phyloP scores from a whole-genome alignment of 2,797 vertebrate species.

The Eulemur mongoz region DNA sequence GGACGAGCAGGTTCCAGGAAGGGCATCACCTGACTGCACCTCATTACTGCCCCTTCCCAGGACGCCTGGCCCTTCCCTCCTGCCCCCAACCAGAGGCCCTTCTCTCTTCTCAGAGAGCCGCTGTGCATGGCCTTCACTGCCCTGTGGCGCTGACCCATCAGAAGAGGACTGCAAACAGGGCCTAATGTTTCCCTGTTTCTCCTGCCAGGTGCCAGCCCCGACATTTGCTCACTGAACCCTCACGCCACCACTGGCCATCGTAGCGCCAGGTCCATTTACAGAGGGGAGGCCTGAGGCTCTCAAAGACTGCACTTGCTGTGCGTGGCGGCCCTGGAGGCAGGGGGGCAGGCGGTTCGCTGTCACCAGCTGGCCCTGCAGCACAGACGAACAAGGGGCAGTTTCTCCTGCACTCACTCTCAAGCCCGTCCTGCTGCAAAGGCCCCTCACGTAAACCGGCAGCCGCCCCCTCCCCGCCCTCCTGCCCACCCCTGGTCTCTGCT shows the following conservation, averaged over 20 bases:
- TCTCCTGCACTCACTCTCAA: background rate
- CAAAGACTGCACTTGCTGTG: background rate
- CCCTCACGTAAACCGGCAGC: accelerated
- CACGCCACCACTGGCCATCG: background rate
- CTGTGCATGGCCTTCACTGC: background rate
- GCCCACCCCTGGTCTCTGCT: conserved; percentile 1
- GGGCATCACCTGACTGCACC: background rate
- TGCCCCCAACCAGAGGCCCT: background rate
- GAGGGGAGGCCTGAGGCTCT: background rate
- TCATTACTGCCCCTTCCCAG: background rate
- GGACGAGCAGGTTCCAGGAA: background rate
- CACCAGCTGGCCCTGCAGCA: background rate
- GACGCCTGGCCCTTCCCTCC: background rate
- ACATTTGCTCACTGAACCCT: background rate
- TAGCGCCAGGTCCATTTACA: background rate
- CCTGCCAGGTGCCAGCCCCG: background rate
- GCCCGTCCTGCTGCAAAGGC: background rate
- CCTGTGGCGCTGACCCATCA: no score
- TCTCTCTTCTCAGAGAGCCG: background rate
- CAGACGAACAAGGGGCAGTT: no score
- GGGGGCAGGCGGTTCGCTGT: background rate
- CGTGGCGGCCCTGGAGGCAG: background rate
- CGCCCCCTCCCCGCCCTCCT: background rate
- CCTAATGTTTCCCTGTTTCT: background rate
- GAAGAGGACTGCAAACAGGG: background rate